phyloP scores from a whole-genome alignment of 2,888 invertebrate genomes.

The Dastarcus helophoroides region DNA sequence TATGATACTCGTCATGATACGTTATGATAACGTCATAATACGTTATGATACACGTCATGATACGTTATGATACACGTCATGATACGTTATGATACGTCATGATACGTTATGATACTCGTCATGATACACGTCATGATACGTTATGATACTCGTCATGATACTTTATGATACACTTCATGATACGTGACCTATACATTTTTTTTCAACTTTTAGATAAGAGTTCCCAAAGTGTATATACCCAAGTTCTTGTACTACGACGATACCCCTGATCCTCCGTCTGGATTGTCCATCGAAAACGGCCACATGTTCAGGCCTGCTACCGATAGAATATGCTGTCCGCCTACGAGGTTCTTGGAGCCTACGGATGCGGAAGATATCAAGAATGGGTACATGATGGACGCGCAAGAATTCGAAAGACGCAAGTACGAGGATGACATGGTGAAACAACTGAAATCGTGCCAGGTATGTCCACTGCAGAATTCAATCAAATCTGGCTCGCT shows the following conservation, averaged over 20 bases:
- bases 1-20: too few relatives aligned
- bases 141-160: too few relatives aligned
- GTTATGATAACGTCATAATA: too few relatives aligned
- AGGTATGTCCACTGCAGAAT: conserved; percentile 36
- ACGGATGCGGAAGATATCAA: conserved; percentile 37
- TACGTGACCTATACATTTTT: too few relatives aligned
- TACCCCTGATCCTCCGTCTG: conserved; percentile 34
- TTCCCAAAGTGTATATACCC: conserved; percentile 31
- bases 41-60: too few relatives aligned
- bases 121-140: too few relatives aligned
- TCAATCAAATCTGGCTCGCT: neutral
- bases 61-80: too few relatives aligned
- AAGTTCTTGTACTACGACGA: conserved; percentile 34
- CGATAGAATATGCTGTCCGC: conserved; percentile 36
- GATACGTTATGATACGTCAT: too few relatives aligned
- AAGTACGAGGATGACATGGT: conserved; percentile 53
- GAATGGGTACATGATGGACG: conserved; percentile 45
- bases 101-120: too few relatives aligned
- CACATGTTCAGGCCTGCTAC: conserved; percentile 32
- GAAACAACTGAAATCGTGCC: conserved; percentile 44
- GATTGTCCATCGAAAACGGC: conserved; percentile 38
- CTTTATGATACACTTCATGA: too few relatives aligned
- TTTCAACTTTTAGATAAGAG: conserved; percentile 32
- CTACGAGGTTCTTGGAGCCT: conserved; percentile 34
- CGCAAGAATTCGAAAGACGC: conserved; percentile 46